Conservation (phyloP, 2,113 vertebrate species). For the Mixornis gularis region DNA sequence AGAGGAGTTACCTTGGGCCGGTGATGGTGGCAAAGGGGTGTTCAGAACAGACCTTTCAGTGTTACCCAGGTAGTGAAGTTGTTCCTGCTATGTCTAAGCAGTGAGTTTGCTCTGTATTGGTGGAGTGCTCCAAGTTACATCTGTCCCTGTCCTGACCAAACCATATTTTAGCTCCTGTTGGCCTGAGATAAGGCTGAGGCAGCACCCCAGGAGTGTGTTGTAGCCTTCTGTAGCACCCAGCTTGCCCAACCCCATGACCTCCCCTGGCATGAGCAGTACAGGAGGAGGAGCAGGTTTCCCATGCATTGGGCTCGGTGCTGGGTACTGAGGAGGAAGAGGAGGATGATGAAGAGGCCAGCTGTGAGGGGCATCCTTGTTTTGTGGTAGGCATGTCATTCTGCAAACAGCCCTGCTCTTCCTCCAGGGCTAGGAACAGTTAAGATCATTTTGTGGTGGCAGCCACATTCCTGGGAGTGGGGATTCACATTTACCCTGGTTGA, state of each 20-base stretch:
- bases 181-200: background rate
- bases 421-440: background rate
- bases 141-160: background rate
- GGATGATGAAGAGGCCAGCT: background rate
- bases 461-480: background rate
- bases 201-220: accelerated
- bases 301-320: accelerated
- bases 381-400: background rate
- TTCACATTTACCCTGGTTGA: background rate
- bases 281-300: background rate
- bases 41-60: background rate
- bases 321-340: background rate
- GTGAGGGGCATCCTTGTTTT: background rate
- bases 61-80: background rate
- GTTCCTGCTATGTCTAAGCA: background rate
- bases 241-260: background rate
- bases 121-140: background rate
- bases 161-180: background rate
- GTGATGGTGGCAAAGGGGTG: background rate
- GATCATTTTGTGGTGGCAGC: background rate
- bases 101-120: background rate
- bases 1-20: background rate
- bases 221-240: background rate
- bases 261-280: accelerated
- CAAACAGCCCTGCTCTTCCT: background rate